Evolutionary conservation across 2,797 vertebrate species (phyloP), one percentile per base, ranked within the genome.

Genomic region (Pangasius larnaudii): DNA sequence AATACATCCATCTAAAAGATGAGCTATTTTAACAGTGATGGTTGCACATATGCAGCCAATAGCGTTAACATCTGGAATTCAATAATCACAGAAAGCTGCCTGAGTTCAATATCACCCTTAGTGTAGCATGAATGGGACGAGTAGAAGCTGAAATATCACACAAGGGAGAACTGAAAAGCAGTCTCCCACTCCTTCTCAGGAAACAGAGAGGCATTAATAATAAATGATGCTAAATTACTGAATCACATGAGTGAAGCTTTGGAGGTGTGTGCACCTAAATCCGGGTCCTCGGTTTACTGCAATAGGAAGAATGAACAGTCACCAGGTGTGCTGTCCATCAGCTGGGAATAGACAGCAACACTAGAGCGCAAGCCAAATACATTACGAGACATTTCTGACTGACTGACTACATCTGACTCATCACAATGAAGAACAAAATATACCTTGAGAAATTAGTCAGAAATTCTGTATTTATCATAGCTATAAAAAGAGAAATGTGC

Each of bases 111-210:
- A 53, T 30, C 24, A 77, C 5, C 74, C 27, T 53, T 51, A 11
- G 18, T 79, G 30, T 39, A 27, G 79, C 88, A 89, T 82, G n/a
- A 88, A 91, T 84, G 2, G 77, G 74, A 89, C 90, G 91, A 95
- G 92, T 85, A 93, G 93, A 93, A 95, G 92, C 92, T 80, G 89
- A 94, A 90, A 84, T 93, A 94, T 91, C 89, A 88, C 89, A 78
- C 51, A 22, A 90, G 86, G 74, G 63, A 42, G 46, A 65, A 74
- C 56, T 86, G 39, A 87, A 91, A 88, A 80, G 36, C 71, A 83
- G n/a, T 53, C 67, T 67, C 51, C 63, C 53, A 39, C 42, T 6
- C 42, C 42, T 42, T 33, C 49, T 42, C 58, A 91, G 86, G 91
- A 91, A 88, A 86, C 77, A 88, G 61, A 89, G 49, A 87, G 24